phyloP scores from a whole-genome alignment of 2,113 vertebrate species.

The Parus major region DNA sequence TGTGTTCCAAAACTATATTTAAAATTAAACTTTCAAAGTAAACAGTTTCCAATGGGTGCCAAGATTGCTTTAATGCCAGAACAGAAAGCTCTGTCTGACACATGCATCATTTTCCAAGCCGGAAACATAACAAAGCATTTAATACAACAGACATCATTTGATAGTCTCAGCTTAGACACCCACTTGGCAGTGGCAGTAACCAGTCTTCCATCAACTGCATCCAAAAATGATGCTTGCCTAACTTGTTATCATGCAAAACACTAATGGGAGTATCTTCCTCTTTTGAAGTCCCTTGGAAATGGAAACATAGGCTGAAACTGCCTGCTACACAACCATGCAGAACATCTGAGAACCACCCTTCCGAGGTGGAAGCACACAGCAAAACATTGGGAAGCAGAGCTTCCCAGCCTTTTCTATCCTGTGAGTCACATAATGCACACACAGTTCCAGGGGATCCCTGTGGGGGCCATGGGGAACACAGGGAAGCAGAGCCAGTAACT shows the following conservation, averaged over 20 bases:
- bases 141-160: slow-evolving; percentile 57
- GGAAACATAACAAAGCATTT: slow-evolving; percentile 52
- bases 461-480: background rate
- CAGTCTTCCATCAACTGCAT: slow-evolving; percentile 31
- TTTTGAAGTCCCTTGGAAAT: slow-evolving; percentile 15
- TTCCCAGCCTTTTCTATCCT: background rate
- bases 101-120: slow-evolving; percentile 46
- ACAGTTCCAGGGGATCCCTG: background rate
- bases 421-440: background rate
- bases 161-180: slow-evolving; percentile 42
- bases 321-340: background rate
- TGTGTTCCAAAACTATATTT: slow-evolving; percentile 33
- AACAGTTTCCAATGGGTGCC: slow-evolving; percentile 1
- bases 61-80: slow-evolving; percentile 37
- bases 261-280: slow-evolving; percentile 48
- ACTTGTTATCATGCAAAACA: slow-evolving; percentile 61
- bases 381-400: background rate
- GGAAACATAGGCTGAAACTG: background rate
- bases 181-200: slow-evolving; percentile 42
- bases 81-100: slow-evolving; percentile 41
- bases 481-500: background rate
- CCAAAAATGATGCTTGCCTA: slow-evolving; percentile 25
- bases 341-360: slow-evolving; percentile 15
- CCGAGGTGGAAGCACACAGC: background rate
- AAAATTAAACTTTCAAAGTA: slow-evolving; percentile 59